phyloP scores from a whole-genome alignment of 2,113 vertebrate genomes.

The Eptesicus fuscus region DNA sequence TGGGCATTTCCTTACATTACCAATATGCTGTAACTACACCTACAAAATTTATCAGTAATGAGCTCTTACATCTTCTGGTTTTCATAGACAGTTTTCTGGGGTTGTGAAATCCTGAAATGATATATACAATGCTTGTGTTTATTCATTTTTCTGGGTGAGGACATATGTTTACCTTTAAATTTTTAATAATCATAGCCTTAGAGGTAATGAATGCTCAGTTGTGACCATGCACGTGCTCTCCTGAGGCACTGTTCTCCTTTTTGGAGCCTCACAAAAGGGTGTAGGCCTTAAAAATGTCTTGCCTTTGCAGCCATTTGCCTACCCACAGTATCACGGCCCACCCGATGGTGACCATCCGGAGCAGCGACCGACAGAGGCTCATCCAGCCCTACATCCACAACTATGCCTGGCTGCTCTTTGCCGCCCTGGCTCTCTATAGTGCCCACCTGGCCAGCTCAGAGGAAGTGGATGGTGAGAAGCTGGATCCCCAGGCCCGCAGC shows the following conservation, averaged over 20 bases:
- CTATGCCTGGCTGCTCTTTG: conserved; percentile 96
- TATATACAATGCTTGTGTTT: not conserved
- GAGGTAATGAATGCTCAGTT: not conserved
- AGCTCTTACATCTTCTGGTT: not conserved
- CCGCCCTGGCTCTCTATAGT: conserved; percentile 92
- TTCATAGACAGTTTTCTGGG: not conserved
- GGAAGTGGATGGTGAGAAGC: conserved; percentile 82
- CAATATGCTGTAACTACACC: not conserved
- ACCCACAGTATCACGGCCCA: conserved; percentile 95
- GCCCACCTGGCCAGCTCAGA: conserved; percentile 88
- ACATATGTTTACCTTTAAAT: not conserved
- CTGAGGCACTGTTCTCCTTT: not conserved
- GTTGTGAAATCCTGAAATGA: not conserved
- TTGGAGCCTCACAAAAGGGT: not conserved
- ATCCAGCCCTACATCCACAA: conserved; percentile 98
- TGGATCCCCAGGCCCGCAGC: conserved; percentile 71
- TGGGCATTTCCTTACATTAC: not conserved
- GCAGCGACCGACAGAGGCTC: conserved; percentile 94
- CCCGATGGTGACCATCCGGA: conserved; percentile 95
- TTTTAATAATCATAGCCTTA: not conserved
- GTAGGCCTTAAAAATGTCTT: not conserved
- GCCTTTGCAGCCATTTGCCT: conserved; percentile 89
- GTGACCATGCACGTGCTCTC: not conserved
- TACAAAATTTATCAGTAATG: not conserved
- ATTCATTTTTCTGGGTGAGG: not conserved